Evolutionary conservation across 64 coral and sea anemone species (phyloP).

Genomic region (Montipora cactus): DNA sequence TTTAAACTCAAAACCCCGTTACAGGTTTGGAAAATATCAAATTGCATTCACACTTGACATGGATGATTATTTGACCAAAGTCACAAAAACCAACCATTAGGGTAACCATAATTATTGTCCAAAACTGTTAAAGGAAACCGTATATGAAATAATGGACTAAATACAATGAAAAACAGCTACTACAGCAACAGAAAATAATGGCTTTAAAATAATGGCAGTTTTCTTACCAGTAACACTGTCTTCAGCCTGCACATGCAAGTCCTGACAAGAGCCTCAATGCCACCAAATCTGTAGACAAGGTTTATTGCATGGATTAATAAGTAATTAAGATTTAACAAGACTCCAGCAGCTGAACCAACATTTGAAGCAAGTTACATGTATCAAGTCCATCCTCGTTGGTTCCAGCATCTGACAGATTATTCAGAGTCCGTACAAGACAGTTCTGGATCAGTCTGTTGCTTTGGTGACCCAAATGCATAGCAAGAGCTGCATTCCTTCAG

Average conservation of each 20-base stretch:
- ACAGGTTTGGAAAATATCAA: too few species aligned
- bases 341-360: conserved; percentile 97
- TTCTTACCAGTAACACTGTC: conserved; percentile 90
- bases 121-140: too few species aligned
- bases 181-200: not conserved
- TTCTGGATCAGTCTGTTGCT: conserved; percentile 97
- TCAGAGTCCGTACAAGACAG: conserved; percentile 89
- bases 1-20: too few species aligned
- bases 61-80: too few species aligned
- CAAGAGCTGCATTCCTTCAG: conserved; percentile 97
- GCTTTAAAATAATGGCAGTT: too few species aligned
- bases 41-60: not conserved
- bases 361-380: conserved; percentile 84
- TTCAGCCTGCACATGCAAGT: too few species aligned
- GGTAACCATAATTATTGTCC: too few species aligned
- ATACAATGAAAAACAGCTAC: not conserved
- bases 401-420: conserved; percentile 99
- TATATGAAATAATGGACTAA: too few species aligned
- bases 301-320: conserved; percentile 89
- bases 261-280: too few species aligned
- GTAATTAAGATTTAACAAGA: conserved; percentile 87
- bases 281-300: conserved; percentile 91
- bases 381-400: conserved; percentile 95
- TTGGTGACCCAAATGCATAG: conserved; percentile 96
- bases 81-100: too few species aligned